A percentile compares a stretch with the other conserved stretches of the same genome.
phyloP scores from a whole-genome alignment of 2,113 vertebrate genomes.

The Sminthopsis crassicaudata region DNA sequence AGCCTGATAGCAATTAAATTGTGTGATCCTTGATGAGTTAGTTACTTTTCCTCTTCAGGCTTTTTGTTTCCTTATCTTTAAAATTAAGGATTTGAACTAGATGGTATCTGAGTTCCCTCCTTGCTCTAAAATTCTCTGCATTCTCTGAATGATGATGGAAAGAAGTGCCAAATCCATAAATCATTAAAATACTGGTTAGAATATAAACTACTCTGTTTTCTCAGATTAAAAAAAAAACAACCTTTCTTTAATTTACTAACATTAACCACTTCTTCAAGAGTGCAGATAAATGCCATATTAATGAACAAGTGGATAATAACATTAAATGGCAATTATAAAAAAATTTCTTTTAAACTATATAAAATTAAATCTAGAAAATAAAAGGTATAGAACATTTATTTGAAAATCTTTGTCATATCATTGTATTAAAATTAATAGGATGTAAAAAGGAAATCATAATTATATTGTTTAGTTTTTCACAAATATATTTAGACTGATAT shows the following conservation, averaged over 20 bases:
- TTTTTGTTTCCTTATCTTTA: slow-evolving; percentile 39
- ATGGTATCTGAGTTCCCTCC: not conserved
- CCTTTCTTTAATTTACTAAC: not conserved
- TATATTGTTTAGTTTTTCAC: slow-evolving; percentile 13
- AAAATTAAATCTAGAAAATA: slow-evolving; percentile 40
- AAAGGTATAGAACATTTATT: slow-evolving; percentile 31
- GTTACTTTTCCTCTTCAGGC: slow-evolving; percentile 20
- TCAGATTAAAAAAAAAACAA: slow-evolving; percentile 32
- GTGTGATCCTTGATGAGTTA: slow-evolving; percentile 9
- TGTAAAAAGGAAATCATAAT: slow-evolving; percentile 51
- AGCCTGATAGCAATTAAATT: slow-evolving; percentile 30
- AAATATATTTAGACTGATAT: slow-evolving; percentile 20
- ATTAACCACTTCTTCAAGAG: not conserved
- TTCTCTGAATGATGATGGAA: slow-evolving; percentile 25
- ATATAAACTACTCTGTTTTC: slow-evolving; percentile 12
- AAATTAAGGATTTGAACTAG: slow-evolving; percentile 13
- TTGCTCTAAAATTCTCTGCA: not conserved
- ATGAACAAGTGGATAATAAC: too few relatives aligned
- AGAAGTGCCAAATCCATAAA: slow-evolving; percentile 29
- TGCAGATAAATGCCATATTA: too few relatives aligned
- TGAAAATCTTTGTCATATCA: slow-evolving; percentile 37
- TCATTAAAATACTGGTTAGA: not conserved
- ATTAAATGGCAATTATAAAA: not conserved
- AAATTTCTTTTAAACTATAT: not conserved
- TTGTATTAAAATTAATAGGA: slow-evolving; percentile 56